Evolutionary conservation across 2,797 vertebrate species (phyloP), one percentile per base, ranked within the genome.

Genomic region (Schizothorax lantsangensis): DNA sequence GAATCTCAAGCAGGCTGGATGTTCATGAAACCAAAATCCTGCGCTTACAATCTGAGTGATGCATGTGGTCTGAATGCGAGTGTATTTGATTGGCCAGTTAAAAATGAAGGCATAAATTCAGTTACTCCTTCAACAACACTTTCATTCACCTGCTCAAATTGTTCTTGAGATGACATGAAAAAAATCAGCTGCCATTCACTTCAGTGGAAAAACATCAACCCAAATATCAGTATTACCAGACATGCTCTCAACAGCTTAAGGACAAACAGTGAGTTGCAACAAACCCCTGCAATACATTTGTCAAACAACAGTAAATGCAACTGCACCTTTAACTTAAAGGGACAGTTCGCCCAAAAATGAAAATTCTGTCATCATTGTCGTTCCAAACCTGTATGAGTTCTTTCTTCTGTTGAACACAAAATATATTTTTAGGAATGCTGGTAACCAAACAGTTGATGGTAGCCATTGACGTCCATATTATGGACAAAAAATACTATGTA

Each of bases 1-100:
- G 19, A 36, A 49, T 62, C 26, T 57, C 15, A 14, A 11, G 5
- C 17, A 17, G 33, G 5, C 3, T 12, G 40, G 17, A 38, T 36
- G 26, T 23, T 54, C 69, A 21, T 83, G 9, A 72, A 57, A 43
- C 15, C 33, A 6, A 26, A 38, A 72, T 26, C 49, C 36, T 71
- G 4, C 5, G 4, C 5, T 43, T 57, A 68, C 17, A 66, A 30
- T 82, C 47, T 43, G 15, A 83, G 68, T 14, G 14, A 62, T 43
- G 36, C 23, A 33, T 59, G 43, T 19, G 21, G 26, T 69, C 45
- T 10, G 21, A 36, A 47, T 36, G 30, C 43, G 19, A 66, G 73
- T 43, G 81, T 15, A 62, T 73, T 73, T 59, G 52, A 73, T 72
- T 83, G 81, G 81, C 69, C 81, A 33, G 36, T 14, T 81, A n/a